Evolutionary conservation across 1,140 invertebrate genomes (phyloP).

Genomic region (Arion vulgaris): DNA sequence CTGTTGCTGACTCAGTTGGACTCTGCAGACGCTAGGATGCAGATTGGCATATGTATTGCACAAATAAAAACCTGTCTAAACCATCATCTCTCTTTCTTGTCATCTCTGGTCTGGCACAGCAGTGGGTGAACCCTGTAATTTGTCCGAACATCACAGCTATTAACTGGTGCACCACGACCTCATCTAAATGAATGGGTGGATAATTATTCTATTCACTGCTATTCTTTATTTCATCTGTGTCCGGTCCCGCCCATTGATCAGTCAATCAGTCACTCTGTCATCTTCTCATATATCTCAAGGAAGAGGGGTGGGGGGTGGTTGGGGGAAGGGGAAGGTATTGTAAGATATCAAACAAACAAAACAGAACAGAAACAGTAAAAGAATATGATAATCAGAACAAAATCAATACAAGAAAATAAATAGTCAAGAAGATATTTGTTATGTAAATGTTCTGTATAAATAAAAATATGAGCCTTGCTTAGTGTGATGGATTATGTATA

Average conservation of each 20-base stretch:
- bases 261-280: not conserved
- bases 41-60: constrained; percentile 3
- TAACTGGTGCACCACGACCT: not conserved
- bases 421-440: too few species aligned
- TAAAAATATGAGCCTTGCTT: too few species aligned
- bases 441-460: too few species aligned
- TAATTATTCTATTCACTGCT: not conserved
- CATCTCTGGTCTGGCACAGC: not conserved
- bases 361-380: too few species aligned
- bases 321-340: too few species aligned
- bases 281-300: not conserved
- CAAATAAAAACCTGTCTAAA: not conserved
- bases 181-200: not conserved
- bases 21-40: not conserved
- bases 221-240: not conserved
- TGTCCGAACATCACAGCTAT: not conserved
- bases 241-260: not conserved
- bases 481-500: too few species aligned
- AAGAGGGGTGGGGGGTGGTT: not conserved
- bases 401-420: too few species aligned
- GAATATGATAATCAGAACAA: too few species aligned
- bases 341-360: too few species aligned
- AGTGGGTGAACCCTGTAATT: not conserved
- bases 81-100: not conserved
- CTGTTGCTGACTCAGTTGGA: not conserved